Base-by-base conservation (phyloP, 2,888 invertebrate species). In the Oegoconia quadripuncta region DNA sequence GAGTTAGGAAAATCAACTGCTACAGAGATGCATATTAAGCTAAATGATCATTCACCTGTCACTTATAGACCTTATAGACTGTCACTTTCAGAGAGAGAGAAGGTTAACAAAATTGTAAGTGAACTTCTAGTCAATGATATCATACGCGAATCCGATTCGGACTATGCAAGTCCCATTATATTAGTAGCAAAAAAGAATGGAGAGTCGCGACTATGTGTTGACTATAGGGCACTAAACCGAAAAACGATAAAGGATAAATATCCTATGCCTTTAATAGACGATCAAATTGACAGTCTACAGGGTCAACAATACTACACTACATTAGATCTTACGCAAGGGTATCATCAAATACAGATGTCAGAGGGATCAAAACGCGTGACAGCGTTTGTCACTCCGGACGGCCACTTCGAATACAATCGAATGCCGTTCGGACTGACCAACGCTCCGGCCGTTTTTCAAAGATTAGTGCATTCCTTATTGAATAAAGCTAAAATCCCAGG, bases 251-350 rank as follows among this genome's bases (percentile, higher is more conserved):
- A 37, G n/a, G 41, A 41, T 9, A 41, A 29, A 11, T 41, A 32
- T n/a, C 40, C 39, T 2, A 30, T 62, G 14, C 64, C 63, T 0
- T 11, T 55, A 1, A 44, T 52, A 1, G 48, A 52, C 2, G 36
- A 36, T 11, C 29, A 36, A 29, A 36, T 36, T 13, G 36, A 28
- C 16, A 30, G 26, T 8, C 23, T 48, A 44, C 15, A 40, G 39
- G 40, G 41, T 2, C 37, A 35, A n/a, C 7, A 3, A 3, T 40
- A 18, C 7, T 44, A 35, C 25, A 44, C 27, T 3, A 44, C 29
- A 0, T 11, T 46, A 1, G 41, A 44, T 17, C 18, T 37, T 5
- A 31, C 17, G 2, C 12, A 9, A 12, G 37, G 37, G 8, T 37
- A 37, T 14, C 31, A 37, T 12, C 37, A 37, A 8, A 26, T 37